Percentiles rank a stretch among this genome's conserved stretches.
phyloP scores from a whole-genome alignment of 2,113 vertebrate genomes.

The Okapia johnstoni region DNA sequence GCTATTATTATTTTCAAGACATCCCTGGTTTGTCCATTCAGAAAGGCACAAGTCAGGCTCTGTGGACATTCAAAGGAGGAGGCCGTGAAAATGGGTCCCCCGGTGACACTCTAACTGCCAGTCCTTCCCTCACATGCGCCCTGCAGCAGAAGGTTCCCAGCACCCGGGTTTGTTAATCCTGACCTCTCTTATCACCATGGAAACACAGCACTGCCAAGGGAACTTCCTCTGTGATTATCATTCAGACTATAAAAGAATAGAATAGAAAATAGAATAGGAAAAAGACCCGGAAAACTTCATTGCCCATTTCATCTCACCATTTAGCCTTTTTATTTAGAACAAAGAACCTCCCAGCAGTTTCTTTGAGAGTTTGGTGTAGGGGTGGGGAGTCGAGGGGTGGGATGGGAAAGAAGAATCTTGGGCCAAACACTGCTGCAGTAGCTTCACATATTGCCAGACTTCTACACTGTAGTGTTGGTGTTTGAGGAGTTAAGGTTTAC shows the following conservation, averaged over 20 bases:
- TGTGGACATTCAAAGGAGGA: constrained; percentile 55
- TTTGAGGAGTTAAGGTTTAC: neutral
- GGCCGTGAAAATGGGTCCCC: constrained; percentile 42
- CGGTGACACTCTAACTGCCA: constrained; percentile 38
- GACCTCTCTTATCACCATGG: constrained; percentile 57
- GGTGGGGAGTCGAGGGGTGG: fast-evolving
- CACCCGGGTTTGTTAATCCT: constrained; percentile 52
- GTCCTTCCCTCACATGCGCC: constrained; percentile 9
- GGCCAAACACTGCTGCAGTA: neutral
- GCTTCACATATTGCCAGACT: neutral
- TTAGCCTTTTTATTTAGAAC: constrained; percentile 1
- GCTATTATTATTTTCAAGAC: constrained; percentile 68
- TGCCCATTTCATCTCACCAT: constrained; percentile 4
- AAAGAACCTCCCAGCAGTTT: neutral
- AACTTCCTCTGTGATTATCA: constrained; percentile 64
- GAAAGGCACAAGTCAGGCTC: constrained; percentile 66
- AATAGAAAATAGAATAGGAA: constrained; percentile 9
- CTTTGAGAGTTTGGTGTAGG: neutral
- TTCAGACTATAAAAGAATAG: constrained; percentile 23
- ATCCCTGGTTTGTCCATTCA: constrained; percentile 63
- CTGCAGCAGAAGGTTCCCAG: constrained; percentile 34
- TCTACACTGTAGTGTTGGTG: neutral
- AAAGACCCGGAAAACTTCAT: neutral
- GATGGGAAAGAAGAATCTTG: neutral
- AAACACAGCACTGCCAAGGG: constrained; percentile 39